Percentiles rank a stretch among this genome's conserved stretches.
These are phyloP conservation scores for Acestrorhynchus altus DNA, from an alignment of 2,797 vertebrate genomes.

Conservation along the genomic window DNA sequence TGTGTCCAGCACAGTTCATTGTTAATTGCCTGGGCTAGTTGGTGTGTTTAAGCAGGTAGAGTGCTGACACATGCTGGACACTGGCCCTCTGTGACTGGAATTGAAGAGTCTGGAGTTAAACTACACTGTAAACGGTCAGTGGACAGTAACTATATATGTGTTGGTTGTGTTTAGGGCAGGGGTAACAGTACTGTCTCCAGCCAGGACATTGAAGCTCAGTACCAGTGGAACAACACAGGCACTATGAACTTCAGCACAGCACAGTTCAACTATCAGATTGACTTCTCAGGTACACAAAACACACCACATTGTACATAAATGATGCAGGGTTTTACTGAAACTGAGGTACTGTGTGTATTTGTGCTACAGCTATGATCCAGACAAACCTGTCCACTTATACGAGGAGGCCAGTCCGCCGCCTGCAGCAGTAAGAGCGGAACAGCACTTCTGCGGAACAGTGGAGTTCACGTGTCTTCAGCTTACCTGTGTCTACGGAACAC, in stretches of 20 bases:
- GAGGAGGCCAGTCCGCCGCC: conserved; percentile 61
- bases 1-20: no score
- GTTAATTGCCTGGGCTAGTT: no score
- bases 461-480: background rate
- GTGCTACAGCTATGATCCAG: conserved; percentile 71
- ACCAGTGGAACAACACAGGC: conserved; percentile 63
- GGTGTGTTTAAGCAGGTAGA: no score
- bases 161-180: conserved; percentile 50
- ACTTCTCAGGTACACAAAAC: conserved; percentile 66
- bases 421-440: conserved; percentile 47
- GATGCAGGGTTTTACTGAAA: no score
- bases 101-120: background rate
- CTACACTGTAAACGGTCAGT: no score
- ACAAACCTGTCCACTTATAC: conserved; percentile 68
- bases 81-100: background rate
- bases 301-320: no score
- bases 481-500: background rate
- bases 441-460: background rate
- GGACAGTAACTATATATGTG: background rate
- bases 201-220: conserved; percentile 70
- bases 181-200: conserved; percentile 63
- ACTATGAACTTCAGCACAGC: conserved; percentile 53
- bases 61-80: background rate
- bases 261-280: conserved; percentile 62
- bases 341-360: background rate